Percentiles rank a stretch among this genome's conserved stretches.
These are phyloP conservation scores for Amazona vittata DNA, from an alignment of 2,113 vertebrate genomes.

Conservation along the genomic window DNA sequence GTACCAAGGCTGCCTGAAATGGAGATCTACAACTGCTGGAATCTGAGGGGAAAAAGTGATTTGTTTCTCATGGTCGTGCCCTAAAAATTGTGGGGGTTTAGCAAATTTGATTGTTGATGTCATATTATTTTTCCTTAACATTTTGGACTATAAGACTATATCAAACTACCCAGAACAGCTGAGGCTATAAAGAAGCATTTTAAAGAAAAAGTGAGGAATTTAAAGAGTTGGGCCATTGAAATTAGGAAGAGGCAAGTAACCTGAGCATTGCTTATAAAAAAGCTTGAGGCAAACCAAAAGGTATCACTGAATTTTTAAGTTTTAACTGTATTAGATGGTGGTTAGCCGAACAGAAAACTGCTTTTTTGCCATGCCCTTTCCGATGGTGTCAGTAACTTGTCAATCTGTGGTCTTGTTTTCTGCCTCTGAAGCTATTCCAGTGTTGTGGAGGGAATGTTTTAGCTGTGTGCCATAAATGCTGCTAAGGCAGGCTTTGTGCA, in stretches of 20 bases:
- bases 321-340: background rate
- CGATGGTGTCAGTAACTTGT: background rate
- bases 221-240: background rate
- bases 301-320: background rate
- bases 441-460: rapidly evolving
- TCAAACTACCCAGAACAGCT: background rate
- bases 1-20: background rate
- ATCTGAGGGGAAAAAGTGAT: background rate
- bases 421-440: background rate
- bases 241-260: background rate
- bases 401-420: background rate
- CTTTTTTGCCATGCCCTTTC: background rate
- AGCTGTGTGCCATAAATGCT: background rate
- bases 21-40: background rate
- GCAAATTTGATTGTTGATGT: background rate
- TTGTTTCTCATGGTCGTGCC: background rate
- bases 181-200: background rate
- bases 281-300: background rate
- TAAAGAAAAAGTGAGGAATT: background rate
- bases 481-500: rapidly evolving
- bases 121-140: background rate
- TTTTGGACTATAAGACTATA: rapidly evolving
- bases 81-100: rapidly evolving
- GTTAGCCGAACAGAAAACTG: background rate
- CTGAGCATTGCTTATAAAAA: background rate